Evolutionary conservation across 1,140 invertebrate genomes (phyloP).

Genomic region (Drosophila parvula): DNA sequence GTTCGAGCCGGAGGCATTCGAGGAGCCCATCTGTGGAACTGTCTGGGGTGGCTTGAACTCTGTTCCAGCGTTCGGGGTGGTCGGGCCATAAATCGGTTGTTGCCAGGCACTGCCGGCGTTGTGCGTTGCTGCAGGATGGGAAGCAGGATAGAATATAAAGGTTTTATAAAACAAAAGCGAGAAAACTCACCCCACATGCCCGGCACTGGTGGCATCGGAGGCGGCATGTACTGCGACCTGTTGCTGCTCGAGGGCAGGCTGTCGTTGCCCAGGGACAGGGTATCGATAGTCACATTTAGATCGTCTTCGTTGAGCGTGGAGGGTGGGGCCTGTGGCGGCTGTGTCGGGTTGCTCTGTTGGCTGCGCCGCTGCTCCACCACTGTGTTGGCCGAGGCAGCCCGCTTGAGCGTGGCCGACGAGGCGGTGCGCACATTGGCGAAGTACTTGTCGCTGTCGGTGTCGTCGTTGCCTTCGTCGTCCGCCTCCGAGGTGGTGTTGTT

Average conservation of each 20-base stretch:
- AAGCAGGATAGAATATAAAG: background rate
- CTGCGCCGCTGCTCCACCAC: slow-evolving; percentile 60
- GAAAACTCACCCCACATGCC: slow-evolving; percentile 69
- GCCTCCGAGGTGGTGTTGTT: slow-evolving; percentile 74
- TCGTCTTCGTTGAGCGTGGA: slow-evolving; percentile 66
- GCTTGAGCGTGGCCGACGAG: slow-evolving; percentile 65
- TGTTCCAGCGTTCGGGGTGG: slow-evolving; percentile 8
- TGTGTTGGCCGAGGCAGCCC: slow-evolving; percentile 57
- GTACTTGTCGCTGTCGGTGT: slow-evolving; percentile 71
- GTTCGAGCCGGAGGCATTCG: slow-evolving; percentile 58
- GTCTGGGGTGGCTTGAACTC: slow-evolving; percentile 27
- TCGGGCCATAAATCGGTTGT: slow-evolving; percentile 52
- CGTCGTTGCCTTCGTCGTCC: slow-evolving; percentile 77
- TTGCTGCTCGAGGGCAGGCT: slow-evolving; percentile 79
- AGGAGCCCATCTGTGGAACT: slow-evolving; percentile 38
- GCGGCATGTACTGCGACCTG: slow-evolving; percentile 78
- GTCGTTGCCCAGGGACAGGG: slow-evolving; percentile 73
- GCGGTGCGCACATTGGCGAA: slow-evolving; percentile 55
- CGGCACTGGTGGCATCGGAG: slow-evolving; percentile 76
- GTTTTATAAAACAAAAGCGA: too few species aligned
- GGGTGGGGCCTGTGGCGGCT: slow-evolving; percentile 21
- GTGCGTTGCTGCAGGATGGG: slow-evolving; percentile 37
- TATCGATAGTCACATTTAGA: slow-evolving; percentile 64
- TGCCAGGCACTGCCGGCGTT: slow-evolving; percentile 50
- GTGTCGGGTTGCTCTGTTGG: slow-evolving; percentile 23